These are phyloP conservation scores for Camponotus floridanus DNA, from an alignment of 1,140 invertebrate species.

Conservation along the genomic window DNA sequence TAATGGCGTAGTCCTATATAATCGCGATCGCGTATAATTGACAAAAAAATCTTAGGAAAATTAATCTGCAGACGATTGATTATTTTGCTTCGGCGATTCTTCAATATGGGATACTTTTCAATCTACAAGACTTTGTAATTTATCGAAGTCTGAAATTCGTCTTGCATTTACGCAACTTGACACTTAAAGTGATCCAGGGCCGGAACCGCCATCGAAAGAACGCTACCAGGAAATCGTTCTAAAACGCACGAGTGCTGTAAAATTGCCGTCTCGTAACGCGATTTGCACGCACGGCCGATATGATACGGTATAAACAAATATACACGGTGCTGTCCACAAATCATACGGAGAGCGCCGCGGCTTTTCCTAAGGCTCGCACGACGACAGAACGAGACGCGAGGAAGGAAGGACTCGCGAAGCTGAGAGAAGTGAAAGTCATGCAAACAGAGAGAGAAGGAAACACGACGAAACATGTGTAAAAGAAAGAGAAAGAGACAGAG, in stretches of 20 bases:
- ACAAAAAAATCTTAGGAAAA: constrained; percentile 9
- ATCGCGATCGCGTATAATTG: too few relatives aligned
- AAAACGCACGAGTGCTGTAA: not conserved
- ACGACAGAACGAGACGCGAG: constrained; percentile 45
- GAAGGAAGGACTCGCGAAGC: constrained; percentile 67
- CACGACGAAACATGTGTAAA: not conserved
- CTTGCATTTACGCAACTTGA: constrained; percentile 28
- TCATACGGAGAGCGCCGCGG: constrained; percentile 35
- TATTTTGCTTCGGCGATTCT: not conserved
- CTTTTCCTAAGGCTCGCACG: constrained; percentile 58
- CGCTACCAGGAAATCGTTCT: constrained; percentile 36
- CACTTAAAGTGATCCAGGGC: not conserved
- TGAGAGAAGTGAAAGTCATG: constrained; percentile 79
- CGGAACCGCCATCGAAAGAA: constrained; percentile 18
- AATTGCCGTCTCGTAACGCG: constrained; percentile 1
- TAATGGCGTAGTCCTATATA: not conserved
- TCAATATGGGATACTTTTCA: not conserved
- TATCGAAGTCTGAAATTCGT: too few relatives aligned
- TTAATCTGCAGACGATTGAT: not conserved
- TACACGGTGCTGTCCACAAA: constrained; percentile 31
- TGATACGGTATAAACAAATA: constrained; percentile 27
- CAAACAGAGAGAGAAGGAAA: constrained; percentile 63
- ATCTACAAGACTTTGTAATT: too few relatives aligned
- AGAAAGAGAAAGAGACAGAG: constrained; percentile 40
- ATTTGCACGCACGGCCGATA: not conserved